Evolutionary conservation across 2,113 vertebrate species (phyloP).

Genomic region (Delphinapterus leucas): DNA sequence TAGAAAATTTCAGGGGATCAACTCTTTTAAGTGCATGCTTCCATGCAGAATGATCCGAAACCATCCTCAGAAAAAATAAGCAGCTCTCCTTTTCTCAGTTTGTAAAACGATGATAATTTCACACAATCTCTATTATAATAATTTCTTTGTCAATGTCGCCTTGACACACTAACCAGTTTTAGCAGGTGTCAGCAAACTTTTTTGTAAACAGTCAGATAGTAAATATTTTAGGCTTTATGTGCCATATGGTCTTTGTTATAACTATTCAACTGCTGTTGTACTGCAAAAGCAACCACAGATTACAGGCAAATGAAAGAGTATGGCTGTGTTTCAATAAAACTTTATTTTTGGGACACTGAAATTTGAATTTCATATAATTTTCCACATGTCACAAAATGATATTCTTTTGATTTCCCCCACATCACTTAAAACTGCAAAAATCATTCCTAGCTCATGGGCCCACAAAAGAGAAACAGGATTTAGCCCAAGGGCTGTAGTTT

Average conservation of each 20-base stretch:
- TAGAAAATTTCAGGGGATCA: not conserved
- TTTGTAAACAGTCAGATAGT: not conserved
- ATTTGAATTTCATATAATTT: slow-evolving; percentile 32
- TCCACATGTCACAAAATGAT: not conserved
- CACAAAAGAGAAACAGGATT: not conserved
- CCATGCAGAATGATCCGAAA: slow-evolving; percentile 1
- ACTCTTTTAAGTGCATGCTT: not conserved
- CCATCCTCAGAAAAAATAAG: not conserved
- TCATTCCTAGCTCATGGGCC: not conserved
- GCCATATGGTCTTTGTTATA: not conserved
- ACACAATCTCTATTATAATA: not conserved
- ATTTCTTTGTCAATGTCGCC: not conserved
- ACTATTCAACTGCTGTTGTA: not conserved
- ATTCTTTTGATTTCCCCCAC: not conserved
- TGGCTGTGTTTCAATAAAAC: slow-evolving; percentile 10
- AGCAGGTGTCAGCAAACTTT: not conserved
- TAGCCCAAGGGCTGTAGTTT: not conserved
- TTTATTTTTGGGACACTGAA: slow-evolving; percentile 15
- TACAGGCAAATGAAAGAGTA: not conserved
- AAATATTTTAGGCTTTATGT: slow-evolving; percentile 5
- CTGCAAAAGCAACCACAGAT: not conserved
- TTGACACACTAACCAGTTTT: not conserved
- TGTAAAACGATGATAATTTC: slow-evolving; percentile 38
- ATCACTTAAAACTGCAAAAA: slow-evolving; percentile 38
- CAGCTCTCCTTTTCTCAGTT: not conserved